These are phyloP conservation scores for Plagodis pulveraria DNA, from an alignment of 2,888 invertebrate genomes.

Conservation along the genomic window DNA sequence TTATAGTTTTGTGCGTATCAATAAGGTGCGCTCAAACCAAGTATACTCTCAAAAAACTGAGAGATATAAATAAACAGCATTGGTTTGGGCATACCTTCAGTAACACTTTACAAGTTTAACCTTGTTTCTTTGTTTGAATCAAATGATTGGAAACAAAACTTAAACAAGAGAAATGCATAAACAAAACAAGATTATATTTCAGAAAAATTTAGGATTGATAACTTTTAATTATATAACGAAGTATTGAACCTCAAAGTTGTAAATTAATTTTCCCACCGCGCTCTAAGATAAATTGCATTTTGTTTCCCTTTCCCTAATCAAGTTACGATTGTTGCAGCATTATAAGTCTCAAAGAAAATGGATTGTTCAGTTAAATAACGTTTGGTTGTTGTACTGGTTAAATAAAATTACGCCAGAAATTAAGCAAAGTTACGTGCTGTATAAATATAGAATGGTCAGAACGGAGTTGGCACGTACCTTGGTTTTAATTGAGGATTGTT, in stretches of 20 bases:
- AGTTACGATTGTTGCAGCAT: slow-evolving; percentile 39
- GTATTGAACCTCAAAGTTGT: slow-evolving; percentile 20
- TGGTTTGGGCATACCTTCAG: too few species aligned
- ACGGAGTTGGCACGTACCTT: slow-evolving; percentile 47
- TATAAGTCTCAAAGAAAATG: slow-evolving; percentile 34
- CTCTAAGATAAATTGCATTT: slow-evolving; percentile 37
- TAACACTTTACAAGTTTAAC: too few species aligned
- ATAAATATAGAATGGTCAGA: slow-evolving; percentile 28
- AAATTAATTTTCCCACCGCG: slow-evolving; percentile 35
- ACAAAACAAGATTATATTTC: too few species aligned
- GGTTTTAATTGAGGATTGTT: slow-evolving; percentile 68
- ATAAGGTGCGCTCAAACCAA: too few species aligned
- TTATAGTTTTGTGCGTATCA: too few species aligned
- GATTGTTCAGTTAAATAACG: slow-evolving; percentile 40
- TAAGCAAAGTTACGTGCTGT: slow-evolving; percentile 20
- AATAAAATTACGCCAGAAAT: slow-evolving; percentile 25
- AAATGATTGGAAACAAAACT: too few species aligned
- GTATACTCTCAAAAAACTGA: too few species aligned
- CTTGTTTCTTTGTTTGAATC: too few species aligned
- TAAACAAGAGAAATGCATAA: too few species aligned
- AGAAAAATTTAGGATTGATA: neutral
- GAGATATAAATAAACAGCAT: too few species aligned
- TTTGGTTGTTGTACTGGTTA: slow-evolving; percentile 35
- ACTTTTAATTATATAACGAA: slow-evolving; percentile 20
- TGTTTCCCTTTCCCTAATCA: slow-evolving; percentile 43